A percentile compares a stretch with the other conserved stretches of the same genome.
These are phyloP conservation scores for Spea multiplicata DNA, from an alignment of 2,113 vertebrate genomes.

Conservation along the genomic window DNA sequence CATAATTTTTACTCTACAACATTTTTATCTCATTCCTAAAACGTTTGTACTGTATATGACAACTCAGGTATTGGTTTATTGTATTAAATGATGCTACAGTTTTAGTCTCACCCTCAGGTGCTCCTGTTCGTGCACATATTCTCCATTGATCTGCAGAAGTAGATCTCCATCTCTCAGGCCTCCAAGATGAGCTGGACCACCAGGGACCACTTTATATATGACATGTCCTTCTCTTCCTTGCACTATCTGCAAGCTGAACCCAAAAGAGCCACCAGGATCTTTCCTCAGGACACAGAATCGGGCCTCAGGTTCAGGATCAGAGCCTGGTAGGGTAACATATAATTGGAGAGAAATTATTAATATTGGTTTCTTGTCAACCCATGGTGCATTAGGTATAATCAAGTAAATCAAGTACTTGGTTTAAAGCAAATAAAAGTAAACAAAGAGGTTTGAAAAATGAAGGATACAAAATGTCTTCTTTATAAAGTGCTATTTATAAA, in stretches of 20 bases:
- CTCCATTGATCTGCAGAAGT: conserved; percentile 72
- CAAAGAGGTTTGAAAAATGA: no score
- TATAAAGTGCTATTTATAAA: no score
- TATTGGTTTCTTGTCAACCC: no score
- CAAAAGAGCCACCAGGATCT: conserved; percentile 64
- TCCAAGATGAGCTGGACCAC: conserved; percentile 63
- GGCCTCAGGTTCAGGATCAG: conserved; percentile 47
- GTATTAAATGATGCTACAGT: conserved; percentile 19
- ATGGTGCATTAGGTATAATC: no score
- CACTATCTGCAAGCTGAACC: conserved; percentile 75
- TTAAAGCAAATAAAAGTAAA: no score
- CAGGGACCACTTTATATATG: conserved; percentile 70
- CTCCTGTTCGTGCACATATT: conserved; percentile 61
- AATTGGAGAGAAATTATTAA: no score
- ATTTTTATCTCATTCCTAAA: no score
- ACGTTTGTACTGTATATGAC: no score
- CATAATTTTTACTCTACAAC: no score
- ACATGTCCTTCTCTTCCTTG: conserved; percentile 66
- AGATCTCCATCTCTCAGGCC: conserved; percentile 68
- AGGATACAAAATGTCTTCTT: no score
- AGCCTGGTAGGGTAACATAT: conserved; percentile 44
- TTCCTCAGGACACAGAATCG: conserved; percentile 79
- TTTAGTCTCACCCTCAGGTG: conserved; percentile 62
- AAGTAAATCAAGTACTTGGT: no score
- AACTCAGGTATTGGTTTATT: not conserved